Conservation (phyloP, 2,888 invertebrate species). For the Pammene aurita region DNA sequence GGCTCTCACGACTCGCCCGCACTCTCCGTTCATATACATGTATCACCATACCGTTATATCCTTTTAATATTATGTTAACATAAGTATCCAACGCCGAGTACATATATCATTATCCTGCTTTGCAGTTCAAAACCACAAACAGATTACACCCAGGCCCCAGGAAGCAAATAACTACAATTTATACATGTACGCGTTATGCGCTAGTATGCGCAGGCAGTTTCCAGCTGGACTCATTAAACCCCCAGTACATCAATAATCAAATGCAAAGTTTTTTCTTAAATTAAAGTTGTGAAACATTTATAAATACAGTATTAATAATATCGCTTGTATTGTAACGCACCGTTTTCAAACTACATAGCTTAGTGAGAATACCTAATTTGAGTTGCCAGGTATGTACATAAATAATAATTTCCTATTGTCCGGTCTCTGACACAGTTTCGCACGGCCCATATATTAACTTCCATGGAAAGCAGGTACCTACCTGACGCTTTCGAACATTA, state of each 20-base stretch:
- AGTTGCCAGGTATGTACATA: conserved; percentile 11
- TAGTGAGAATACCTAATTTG: conserved; percentile 25
- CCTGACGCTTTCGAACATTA: conserved; percentile 53
- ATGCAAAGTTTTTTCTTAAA: no score
- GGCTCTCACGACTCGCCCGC: conserved; percentile 20
- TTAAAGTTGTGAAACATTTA: no score
- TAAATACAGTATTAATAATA: no score
- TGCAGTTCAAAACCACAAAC: no score
- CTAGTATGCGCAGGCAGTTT: neutral
- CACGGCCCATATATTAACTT: conserved; percentile 62
- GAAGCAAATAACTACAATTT: neutral
- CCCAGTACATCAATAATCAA: neutral
- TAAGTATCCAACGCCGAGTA: neutral
- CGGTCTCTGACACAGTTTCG: conserved; percentile 61
- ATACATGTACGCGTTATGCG: no score
- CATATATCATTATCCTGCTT: neutral
- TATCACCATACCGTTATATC: conserved; percentile 14
- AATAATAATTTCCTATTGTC: conserved; percentile 47
- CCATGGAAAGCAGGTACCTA: conserved; percentile 57
- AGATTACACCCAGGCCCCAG: no score
- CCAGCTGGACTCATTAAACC: neutral
- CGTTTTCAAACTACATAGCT: neutral
- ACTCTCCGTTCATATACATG: conserved; percentile 23
- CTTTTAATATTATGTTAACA: neutral
- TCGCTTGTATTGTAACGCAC: neutral